These are phyloP conservation scores for Silvanus unidentatus DNA, from an alignment of 2,888 invertebrate species.

Conservation along the genomic window DNA sequence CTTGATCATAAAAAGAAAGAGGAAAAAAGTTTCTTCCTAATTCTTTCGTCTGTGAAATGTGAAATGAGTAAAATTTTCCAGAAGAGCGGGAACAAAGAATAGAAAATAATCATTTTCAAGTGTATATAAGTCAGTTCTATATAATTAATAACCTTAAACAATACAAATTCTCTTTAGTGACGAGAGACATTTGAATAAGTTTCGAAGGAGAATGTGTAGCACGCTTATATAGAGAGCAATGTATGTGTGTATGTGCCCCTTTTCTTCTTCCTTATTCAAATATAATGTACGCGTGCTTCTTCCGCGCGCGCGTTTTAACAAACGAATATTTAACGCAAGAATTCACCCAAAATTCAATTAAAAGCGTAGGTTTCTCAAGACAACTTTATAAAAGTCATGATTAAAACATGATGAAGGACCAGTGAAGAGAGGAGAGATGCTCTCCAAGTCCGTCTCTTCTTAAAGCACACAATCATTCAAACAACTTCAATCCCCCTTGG, in stretches of 20 bases:
- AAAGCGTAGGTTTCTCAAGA: conserved; percentile 27
- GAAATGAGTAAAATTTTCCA: no score
- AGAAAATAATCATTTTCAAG: no score
- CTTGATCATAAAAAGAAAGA: no score
- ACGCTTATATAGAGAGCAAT: no score
- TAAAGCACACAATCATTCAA: no score
- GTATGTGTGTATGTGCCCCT: conserved; percentile 6
- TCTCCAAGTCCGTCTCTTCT: no score
- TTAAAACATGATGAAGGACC: conserved; percentile 34
- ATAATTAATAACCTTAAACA: conserved; percentile 24
- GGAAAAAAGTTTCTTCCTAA: no score
- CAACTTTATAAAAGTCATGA: conserved; percentile 41
- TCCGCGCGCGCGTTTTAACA: conserved; percentile 14
- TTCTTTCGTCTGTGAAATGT: no score
- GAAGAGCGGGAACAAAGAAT: no score
- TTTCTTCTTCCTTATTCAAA: not conserved
- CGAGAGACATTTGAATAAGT: conserved; percentile 28
- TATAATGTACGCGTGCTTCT: no score
- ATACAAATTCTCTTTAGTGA: conserved; percentile 17
- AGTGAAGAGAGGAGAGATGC: not conserved
- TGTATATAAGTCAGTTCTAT: conserved; percentile 12
- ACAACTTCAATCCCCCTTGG: no score
- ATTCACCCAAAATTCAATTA: conserved; percentile 35
- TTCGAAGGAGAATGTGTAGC: no score
- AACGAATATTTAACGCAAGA: conserved; percentile 32